These are phyloP conservation scores for Dexiosoma caninum DNA, from an alignment of 2,888 invertebrate genomes.

Conservation along the genomic window DNA sequence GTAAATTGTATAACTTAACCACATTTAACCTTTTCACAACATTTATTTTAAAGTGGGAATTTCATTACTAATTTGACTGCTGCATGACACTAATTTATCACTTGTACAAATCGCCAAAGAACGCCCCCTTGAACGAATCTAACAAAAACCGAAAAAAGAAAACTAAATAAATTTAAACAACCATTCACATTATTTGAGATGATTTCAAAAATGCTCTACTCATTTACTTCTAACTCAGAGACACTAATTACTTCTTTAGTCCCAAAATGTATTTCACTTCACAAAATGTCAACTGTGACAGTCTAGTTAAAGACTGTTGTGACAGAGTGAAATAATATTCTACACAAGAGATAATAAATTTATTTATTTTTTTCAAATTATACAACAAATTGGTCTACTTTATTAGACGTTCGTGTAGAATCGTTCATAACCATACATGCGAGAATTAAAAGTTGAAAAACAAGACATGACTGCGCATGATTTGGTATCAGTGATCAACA, in stretches of 20 bases:
- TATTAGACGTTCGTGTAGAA: neutral
- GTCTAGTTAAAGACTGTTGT: neutral
- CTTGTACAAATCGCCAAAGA: neutral
- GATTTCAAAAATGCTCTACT: neutral
- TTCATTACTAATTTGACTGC: neutral
- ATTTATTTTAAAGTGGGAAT: neutral
- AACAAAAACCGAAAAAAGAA: neutral
- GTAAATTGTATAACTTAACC: neutral
- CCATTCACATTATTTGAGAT: neutral
- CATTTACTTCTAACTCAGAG: neutral
- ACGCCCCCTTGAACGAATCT: slow-evolving; percentile 6
- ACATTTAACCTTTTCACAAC: neutral
- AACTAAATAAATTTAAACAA: neutral
- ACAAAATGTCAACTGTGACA: slow-evolving; percentile 36
- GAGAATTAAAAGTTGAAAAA: slow-evolving; percentile 1
- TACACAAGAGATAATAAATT: neutral
- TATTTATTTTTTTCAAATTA: neutral
- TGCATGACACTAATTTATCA: neutral
- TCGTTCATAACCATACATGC: neutral
- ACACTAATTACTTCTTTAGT: slow-evolving; percentile 31
- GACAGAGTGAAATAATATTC: neutral
- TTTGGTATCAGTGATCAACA: slow-evolving; percentile 6
- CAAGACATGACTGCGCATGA: slow-evolving; percentile 48
- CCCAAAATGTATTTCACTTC: neutral
- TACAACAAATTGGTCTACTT: no score